These are phyloP conservation scores for Trichopria drosophilae DNA, from an alignment of 2,888 invertebrate species.

Conservation along the genomic window DNA sequence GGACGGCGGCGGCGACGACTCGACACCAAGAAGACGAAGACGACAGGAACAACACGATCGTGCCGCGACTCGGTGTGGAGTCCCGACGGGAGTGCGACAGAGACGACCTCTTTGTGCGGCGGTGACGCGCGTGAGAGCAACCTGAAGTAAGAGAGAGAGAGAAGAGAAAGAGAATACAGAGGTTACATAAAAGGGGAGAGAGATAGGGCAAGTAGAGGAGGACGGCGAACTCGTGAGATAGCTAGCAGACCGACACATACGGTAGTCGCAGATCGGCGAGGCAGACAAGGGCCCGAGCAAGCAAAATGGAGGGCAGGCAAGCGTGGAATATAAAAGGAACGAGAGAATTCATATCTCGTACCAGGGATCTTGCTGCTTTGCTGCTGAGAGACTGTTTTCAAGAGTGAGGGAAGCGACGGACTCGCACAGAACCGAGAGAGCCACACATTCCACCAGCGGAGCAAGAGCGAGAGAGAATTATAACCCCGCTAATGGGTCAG, in stretches of 20 bases:
- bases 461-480: constrained; percentile 25
- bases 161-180: too few relatives aligned
- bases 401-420: constrained; percentile 38
- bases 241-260: constrained; percentile 50
- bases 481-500: constrained; percentile 22
- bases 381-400: constrained; percentile 57
- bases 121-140: not conserved
- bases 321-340: constrained; percentile 58
- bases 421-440: too few relatives aligned
- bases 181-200: too few relatives aligned
- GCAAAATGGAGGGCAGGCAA: constrained; percentile 58
- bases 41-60: constrained; percentile 41
- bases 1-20: constrained; percentile 23
- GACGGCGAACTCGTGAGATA: constrained; percentile 43
- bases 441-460: not conserved
- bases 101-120: constrained; percentile 4
- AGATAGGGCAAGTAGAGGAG: constrained; percentile 18
- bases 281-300: constrained; percentile 56
- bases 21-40: constrained; percentile 29
- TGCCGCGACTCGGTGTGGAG: constrained; percentile 28
- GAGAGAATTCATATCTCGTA: constrained; percentile 57
- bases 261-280: constrained; percentile 57
- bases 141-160: not conserved
- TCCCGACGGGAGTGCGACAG: constrained; percentile 28
- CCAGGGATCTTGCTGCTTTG: constrained; percentile 56